Evolutionary conservation across 2,797 vertebrate species (phyloP), one percentile per base, ranked within the genome.

Genomic region (Neoniphon sammara): DNA sequence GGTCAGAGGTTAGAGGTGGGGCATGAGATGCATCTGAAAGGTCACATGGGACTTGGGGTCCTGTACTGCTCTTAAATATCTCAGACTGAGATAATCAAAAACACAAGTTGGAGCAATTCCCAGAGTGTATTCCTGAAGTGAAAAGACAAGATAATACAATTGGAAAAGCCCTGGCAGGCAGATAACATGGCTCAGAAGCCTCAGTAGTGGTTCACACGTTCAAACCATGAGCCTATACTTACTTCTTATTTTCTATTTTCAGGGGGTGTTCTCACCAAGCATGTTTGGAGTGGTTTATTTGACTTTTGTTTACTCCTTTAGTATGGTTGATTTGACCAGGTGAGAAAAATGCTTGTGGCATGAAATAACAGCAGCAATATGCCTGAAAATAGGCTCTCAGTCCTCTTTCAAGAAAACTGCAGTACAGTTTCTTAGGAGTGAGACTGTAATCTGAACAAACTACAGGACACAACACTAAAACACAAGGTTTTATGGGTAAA

Each of bases 41-140:
- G 75, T 76, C 63, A 71, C 5, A 70, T 5, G 8, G 30, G 62
- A 80, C 69, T 61, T 66, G 34, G 71, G 63, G 75, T 65, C 49
- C 21, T 73, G 21, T 14, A 34, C 56, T 31, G 53, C 66, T 80
- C 42, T 70, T 46, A 58, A 65, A 27, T 68, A 68, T 72, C 49
- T 76, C 61, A 50, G 42, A 39, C 73, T 75, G 20, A 68, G 54
- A 56, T 77, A 78, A 89, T 86, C 78, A 87, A 70, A 82, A 85
- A 68, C 80, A 86, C 65, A 75, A 69, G 55, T 61, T 78, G 65
- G 56, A 77, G 53, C 31, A 49, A 82, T 65, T 76, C 60, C 58
- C 25, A 60, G 49, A 55, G 57, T 42, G 54, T 67, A 67, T 75
- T 62, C 27, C 23, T 49, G 14, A 11, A 61, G 23, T 34, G 39